Conservation (phyloP, 2,797 vertebrate genomes). For the Gallirallus australis region DNA sequence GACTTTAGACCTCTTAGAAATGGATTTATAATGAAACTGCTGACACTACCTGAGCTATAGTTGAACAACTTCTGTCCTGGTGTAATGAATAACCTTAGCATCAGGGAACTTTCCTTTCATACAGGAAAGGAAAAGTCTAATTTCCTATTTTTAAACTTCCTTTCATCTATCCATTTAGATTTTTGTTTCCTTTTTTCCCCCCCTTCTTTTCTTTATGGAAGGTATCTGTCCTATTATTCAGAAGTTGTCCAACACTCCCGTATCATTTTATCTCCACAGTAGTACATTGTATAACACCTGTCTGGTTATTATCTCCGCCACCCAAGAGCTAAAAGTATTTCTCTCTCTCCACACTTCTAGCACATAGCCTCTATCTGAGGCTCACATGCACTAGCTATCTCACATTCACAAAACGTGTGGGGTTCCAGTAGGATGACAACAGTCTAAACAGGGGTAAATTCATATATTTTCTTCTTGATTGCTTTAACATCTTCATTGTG, state of each 20-base stretch:
- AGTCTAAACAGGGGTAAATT: background rate
- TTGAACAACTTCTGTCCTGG: slow-evolving; percentile 37
- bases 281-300: background rate
- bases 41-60: slow-evolving; percentile 3
- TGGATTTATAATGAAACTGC: slow-evolving; percentile 44
- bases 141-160: slow-evolving; percentile 60
- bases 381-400: background rate
- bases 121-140: background rate
- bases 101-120: slow-evolving; percentile 34
- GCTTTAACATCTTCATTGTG: background rate
- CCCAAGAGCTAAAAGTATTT: background rate
- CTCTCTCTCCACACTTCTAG: background rate
- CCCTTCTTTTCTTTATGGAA: background rate
- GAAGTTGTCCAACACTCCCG: background rate
- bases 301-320: slow-evolving; percentile 58
- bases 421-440: slow-evolving; percentile 8
- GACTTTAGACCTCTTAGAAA: slow-evolving; percentile 40
- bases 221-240: slow-evolving; percentile 14
- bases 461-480: slow-evolving; percentile 31
- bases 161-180: slow-evolving; percentile 1
- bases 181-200: background rate
- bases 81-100: slow-evolving; percentile 21
- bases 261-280: slow-evolving; percentile 43
- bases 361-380: background rate
- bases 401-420: slow-evolving; percentile 10